Evolutionary conservation across 1,140 invertebrate genomes (phyloP).

Genomic region (Drosophila tsacasi): DNA sequence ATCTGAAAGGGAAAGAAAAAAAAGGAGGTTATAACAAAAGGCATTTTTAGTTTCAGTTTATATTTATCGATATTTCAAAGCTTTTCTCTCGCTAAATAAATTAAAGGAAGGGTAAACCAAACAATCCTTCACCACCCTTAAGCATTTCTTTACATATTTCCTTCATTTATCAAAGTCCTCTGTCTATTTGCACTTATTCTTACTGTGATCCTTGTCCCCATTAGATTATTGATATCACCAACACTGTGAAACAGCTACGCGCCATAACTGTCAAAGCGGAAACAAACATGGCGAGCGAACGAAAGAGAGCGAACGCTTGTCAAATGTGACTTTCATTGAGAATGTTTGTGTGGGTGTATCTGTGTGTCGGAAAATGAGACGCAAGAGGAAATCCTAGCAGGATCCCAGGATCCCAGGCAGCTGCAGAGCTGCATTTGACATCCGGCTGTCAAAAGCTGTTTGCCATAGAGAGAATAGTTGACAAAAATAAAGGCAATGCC

Average conservation of each 20-base stretch:
- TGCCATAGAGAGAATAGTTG: constrained; percentile 23
- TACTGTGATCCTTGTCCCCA: background rate
- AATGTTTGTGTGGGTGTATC: constrained; percentile 7
- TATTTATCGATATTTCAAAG: background rate
- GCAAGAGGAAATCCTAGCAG: constrained; percentile 20
- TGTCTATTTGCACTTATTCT: constrained; percentile 3
- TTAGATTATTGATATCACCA: constrained; percentile 6
- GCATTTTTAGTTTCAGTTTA: background rate
- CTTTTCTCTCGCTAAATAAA: background rate
- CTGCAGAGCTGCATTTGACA: constrained; percentile 60
- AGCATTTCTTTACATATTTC: background rate
- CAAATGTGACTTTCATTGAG: constrained; percentile 64
- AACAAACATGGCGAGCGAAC: constrained; percentile 44
- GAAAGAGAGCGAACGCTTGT: constrained; percentile 43
- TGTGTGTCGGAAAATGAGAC: constrained; percentile 18
- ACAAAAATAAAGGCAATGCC: constrained; percentile 17
- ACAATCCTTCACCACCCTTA: background rate
- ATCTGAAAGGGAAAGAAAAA: constrained; percentile 87
- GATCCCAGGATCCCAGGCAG: constrained; percentile 22
- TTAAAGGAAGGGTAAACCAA: background rate
- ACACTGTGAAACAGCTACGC: constrained; percentile 8
- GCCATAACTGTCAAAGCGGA: constrained; percentile 45
- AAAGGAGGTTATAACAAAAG: background rate
- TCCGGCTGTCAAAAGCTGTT: constrained; percentile 67
- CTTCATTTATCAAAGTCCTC: constrained; percentile 3